Evolutionary conservation across 1,140 invertebrate genomes (phyloP).

Genomic region (Caenorhabditis tropicalis): DNA sequence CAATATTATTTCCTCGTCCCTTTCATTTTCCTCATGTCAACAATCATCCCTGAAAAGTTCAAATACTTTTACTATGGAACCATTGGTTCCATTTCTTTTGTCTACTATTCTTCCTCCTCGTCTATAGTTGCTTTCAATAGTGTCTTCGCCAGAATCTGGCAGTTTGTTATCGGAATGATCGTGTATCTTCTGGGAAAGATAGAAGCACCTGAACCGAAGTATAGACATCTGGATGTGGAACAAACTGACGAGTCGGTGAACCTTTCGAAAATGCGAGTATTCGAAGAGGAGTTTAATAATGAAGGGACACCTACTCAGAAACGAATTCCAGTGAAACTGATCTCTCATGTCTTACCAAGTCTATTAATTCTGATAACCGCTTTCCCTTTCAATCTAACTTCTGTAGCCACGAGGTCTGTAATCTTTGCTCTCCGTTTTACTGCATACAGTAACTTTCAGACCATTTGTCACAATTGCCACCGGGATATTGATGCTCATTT

Average conservation of each 20-base stretch:
- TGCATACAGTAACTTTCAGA: too few relatives aligned
- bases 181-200: background rate
- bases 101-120: background rate
- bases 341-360: too few relatives aligned
- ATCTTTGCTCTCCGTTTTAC: too few relatives aligned
- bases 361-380: too few relatives aligned
- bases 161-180: background rate
- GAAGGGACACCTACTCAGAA: too few relatives aligned
- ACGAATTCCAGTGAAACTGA: too few relatives aligned
- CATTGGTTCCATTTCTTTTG: background rate
- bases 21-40: background rate
- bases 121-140: background rate
- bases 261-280: background rate
- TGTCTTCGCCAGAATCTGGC: background rate
- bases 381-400: too few relatives aligned
- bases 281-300: too few relatives aligned
- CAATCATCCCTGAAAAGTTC: background rate
- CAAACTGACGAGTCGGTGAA: background rate
- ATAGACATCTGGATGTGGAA: background rate
- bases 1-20: slow-evolving; percentile 45
- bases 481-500: background rate
- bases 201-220: background rate
- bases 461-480: background rate
- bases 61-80: background rate
- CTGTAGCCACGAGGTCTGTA: too few relatives aligned